Evolutionary conservation across 2,888 invertebrate species (phyloP).

Genomic region (Ormyrus thymus): DNA sequence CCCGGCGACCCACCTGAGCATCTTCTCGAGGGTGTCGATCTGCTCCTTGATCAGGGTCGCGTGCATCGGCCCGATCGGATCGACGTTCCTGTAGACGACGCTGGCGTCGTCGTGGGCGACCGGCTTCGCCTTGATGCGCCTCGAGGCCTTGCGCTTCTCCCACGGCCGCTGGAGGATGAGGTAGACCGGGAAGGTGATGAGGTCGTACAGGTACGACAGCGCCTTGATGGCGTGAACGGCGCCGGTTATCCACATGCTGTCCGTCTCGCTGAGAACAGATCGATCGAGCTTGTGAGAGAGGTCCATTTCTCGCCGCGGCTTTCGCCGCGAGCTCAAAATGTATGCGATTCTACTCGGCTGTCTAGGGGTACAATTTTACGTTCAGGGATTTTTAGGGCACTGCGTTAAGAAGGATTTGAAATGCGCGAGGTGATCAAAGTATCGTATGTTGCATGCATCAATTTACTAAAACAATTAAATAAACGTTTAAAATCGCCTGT

Average conservation of each 20-base stretch:
- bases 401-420: too few species aligned
- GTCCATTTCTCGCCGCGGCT: too few species aligned
- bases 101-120: conserved; percentile 80
- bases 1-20: conserved; percentile 87
- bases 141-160: conserved; percentile 85
- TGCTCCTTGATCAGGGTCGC: conserved; percentile 84
- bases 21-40: conserved; percentile 88
- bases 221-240: conserved; percentile 87
- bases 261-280: conserved; percentile 76
- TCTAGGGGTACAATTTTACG: too few species aligned
- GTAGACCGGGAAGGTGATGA: conserved; percentile 93
- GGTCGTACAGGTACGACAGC: conserved; percentile 90
- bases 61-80: conserved; percentile 83
- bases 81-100: conserved; percentile 85
- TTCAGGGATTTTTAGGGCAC: too few species aligned
- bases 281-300: too few species aligned
- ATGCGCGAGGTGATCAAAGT: too few species aligned
- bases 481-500: too few species aligned
- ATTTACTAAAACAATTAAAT: too few species aligned
- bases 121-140: conserved; percentile 86
- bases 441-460: too few species aligned
- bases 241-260: conserved; percentile 79
- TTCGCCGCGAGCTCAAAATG: too few species aligned
- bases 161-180: conserved; percentile 91
- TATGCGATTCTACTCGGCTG: too few species aligned